Evolutionary conservation across 2,888 invertebrate genomes (phyloP), one percentile per base, ranked within the genome.

Genomic region (Pachymerium ferrugineum): DNA sequence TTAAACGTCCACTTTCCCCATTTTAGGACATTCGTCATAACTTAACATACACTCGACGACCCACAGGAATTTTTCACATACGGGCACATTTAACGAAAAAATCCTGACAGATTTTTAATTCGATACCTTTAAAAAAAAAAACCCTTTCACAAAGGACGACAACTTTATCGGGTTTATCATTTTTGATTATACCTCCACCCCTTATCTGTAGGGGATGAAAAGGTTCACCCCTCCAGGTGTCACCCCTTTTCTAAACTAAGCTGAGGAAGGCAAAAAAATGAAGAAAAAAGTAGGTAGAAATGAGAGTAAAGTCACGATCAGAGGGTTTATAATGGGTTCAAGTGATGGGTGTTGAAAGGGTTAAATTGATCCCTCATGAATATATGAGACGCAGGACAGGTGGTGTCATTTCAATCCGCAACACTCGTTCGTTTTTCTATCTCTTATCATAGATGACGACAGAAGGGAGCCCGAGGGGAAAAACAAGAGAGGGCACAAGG

Each of bases 281-380:
- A n/a, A 2, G 1, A 54, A 54, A 54, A 54, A 54, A 54, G 3
- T 1, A 25, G 54, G 22, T 25, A 54, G 28, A 54, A 54, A 25
- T 25, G 1, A 28, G 10, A 28, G 10, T 22, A 25, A 54, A 54
- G 54, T 54, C 54, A 54, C 54, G 54, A 12, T 25, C 25, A n/a
- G 54, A 14, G 22, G 25, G 22, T 54, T 54, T 54, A 54, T 54
- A 54, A 28, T 28, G 25, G 54, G 25, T 54, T 54, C 54, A 28
- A 8, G 54, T 54, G 1, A 54, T 54, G 54, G 54, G 54, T 54
- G 54, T 54, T 54, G 54, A 54, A 54, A 54, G 54, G 54, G 54
- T 54, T 54, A 54, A 54, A 54, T 54, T 54, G 54, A 54, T 54
- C 54, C 54, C 54, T 54, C 54, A 54, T 54, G 54, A 54, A 54